Evolutionary conservation across 2,797 vertebrate genomes (phyloP).

Genomic region (Channa striata): DNA sequence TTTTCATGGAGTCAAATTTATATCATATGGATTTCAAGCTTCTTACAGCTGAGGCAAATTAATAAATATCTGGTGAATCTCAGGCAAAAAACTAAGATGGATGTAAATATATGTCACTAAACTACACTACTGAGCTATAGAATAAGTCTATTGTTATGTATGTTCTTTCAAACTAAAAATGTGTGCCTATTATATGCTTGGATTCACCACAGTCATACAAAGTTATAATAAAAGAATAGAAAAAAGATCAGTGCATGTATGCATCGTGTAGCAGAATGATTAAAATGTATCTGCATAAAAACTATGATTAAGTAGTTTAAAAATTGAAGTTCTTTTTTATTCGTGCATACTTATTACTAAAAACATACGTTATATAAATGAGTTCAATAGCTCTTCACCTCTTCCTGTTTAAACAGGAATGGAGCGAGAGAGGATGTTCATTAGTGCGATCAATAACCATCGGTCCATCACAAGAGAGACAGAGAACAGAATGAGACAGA

Average conservation of each 20-base stretch:
- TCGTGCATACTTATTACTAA: background rate
- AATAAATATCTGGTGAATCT: no score
- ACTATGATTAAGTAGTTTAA: background rate
- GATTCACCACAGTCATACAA: background rate
- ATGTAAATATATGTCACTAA: no score
- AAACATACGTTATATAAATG: slow-evolving; percentile 39
- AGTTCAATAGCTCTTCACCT: slow-evolving; percentile 28
- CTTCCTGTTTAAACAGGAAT: slow-evolving; percentile 20
- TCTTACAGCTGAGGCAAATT: no score
- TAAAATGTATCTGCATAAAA: background rate
- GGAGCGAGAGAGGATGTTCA: slow-evolving; percentile 30
- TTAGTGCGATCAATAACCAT: slow-evolving; percentile 56
- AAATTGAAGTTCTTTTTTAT: background rate
- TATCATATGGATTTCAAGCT: background rate
- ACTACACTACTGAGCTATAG: background rate
- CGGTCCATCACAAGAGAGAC: slow-evolving; percentile 25
- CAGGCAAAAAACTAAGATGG: no score
- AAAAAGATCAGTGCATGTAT: background rate
- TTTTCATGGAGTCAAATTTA: background rate
- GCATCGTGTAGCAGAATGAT: background rate
- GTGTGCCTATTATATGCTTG: background rate
- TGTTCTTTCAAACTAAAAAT: background rate
- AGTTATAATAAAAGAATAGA: background rate
- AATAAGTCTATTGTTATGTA: background rate
- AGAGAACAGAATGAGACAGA: slow-evolving; percentile 14